Conservation (phyloP, 2,797 vertebrate species). For the Tragopan temminckii region DNA sequence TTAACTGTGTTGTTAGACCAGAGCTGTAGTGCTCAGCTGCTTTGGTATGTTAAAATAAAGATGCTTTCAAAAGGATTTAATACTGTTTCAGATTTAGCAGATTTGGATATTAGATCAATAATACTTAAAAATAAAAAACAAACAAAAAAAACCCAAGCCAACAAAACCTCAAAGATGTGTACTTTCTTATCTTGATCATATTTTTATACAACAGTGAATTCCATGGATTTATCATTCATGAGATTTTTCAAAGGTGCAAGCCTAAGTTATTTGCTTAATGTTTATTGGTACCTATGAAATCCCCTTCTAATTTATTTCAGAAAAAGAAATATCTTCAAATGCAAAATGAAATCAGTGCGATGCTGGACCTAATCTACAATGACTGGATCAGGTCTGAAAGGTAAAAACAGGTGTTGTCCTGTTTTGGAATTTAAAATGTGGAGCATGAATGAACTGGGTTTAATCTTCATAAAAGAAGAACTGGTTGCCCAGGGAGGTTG, state of each 20-base stretch:
- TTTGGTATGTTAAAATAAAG: conserved; percentile 45
- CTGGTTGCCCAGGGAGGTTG: too few species aligned
- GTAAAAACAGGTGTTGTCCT: conserved; percentile 2
- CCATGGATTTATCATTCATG: neutral
- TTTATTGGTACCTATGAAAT: conserved; percentile 12
- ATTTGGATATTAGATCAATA: conserved; percentile 37
- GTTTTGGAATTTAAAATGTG: neutral
- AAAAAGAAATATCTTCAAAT: neutral
- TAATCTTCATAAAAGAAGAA: neutral
- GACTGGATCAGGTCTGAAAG: neutral
- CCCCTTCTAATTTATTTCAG: conserved; percentile 8
- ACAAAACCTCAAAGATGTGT: neutral
- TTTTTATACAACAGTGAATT: neutral
- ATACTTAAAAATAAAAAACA: neutral
- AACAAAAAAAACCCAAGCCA: neutral
- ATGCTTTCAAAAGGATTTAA: conserved; percentile 46
- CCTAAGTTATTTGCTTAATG: neutral
- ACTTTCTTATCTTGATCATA: conserved; percentile 13
- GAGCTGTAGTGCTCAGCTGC: conserved; percentile 31
- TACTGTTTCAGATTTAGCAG: conserved; percentile 29
- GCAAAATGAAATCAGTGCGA: conserved; percentile 5
- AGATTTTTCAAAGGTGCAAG: conserved; percentile 18
- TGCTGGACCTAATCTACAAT: neutral
- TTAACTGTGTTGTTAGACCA: conserved; percentile 56
- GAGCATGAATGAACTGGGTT: neutral